Conservation (phyloP, 2,888 invertebrate genomes). For the Boloria euphrosyne region DNA sequence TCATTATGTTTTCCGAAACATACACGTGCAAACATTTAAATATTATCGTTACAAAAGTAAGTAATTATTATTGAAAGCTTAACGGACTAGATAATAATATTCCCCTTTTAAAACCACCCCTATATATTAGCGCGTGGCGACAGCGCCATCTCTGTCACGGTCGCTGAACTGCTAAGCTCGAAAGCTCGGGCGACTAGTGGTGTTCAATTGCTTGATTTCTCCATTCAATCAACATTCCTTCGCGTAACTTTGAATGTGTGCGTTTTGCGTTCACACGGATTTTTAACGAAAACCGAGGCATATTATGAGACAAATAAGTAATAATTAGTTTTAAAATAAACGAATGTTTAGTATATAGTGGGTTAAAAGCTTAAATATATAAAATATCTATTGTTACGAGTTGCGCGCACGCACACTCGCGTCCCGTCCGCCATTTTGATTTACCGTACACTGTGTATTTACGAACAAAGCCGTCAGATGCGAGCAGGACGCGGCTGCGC, state of each 20-base stretch:
- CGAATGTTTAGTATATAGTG: slow-evolving; percentile 39
- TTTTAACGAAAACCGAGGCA: slow-evolving; percentile 43
- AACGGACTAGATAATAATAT: slow-evolving; percentile 39
- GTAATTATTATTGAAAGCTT: slow-evolving; percentile 32
- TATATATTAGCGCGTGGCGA: slow-evolving; percentile 41
- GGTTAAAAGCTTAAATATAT: slow-evolving; percentile 39
- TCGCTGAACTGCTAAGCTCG: slow-evolving; percentile 55
- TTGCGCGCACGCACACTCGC: slow-evolving; percentile 73
- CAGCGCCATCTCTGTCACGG: slow-evolving; percentile 68
- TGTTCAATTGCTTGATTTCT: slow-evolving; percentile 78
- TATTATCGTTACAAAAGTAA: slow-evolving; percentile 26
- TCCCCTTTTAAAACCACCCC: slow-evolving; percentile 51
- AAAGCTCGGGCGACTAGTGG: slow-evolving; percentile 69
- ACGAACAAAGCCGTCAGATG: slow-evolving; percentile 83
- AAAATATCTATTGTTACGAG: slow-evolving; percentile 54
- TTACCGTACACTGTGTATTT: slow-evolving; percentile 80
- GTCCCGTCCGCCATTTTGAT: slow-evolving; percentile 79
- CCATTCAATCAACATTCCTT: slow-evolving; percentile 82
- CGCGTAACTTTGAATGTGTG: slow-evolving; percentile 76
- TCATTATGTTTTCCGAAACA: background rate
- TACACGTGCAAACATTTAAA: slow-evolving; percentile 6
- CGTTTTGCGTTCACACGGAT: slow-evolving; percentile 71
- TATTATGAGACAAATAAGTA: slow-evolving; percentile 61
- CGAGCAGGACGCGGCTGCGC: slow-evolving; percentile 81
- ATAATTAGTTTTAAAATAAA: slow-evolving; percentile 39